A percentile compares a stretch with the other conserved stretches of the same genome.
These are phyloP conservation scores for Heliothis peltigera DNA, from an alignment of 2,888 invertebrate species.

Conservation along the genomic window DNA sequence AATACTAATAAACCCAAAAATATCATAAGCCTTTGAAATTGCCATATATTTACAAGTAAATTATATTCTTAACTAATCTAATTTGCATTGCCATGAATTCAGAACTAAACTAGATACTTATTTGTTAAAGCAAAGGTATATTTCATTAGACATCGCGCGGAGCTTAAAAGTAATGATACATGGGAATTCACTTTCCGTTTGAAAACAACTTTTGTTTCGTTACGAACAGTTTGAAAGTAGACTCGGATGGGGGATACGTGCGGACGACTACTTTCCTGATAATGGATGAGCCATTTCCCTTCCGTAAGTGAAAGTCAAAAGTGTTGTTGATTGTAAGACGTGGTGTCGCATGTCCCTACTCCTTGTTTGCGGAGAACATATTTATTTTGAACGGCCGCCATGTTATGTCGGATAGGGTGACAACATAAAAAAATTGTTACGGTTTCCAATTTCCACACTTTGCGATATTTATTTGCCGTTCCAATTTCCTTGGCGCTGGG, in stretches of 20 bases:
- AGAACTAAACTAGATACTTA: too few species aligned
- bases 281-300: slow-evolving; percentile 46
- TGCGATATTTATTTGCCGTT: slow-evolving; percentile 56
- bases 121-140: not conserved
- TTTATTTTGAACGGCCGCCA: slow-evolving; percentile 63
- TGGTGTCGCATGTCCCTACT: slow-evolving; percentile 62
- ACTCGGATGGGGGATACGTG: slow-evolving; percentile 16
- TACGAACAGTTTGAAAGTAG: slow-evolving; percentile 26
- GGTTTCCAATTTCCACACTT: slow-evolving; percentile 58
- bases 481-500: slow-evolving; percentile 53
- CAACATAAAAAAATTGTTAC: slow-evolving; percentile 42
- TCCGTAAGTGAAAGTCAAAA: slow-evolving; percentile 55
- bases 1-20: too few species aligned
- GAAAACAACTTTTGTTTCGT: slow-evolving; percentile 21
- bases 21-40: too few species aligned
- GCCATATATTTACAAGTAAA: too few species aligned
- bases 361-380: slow-evolving; percentile 64
- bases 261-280: slow-evolving; percentile 25
- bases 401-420: slow-evolving; percentile 50
- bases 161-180: slow-evolving; percentile 18
- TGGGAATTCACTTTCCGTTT: slow-evolving; percentile 4
- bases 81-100: too few species aligned
- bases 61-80: too few species aligned
- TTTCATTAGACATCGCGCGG: not conserved
- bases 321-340: slow-evolving; percentile 65